Evolutionary conservation across 2,113 vertebrate genomes (phyloP).

Genomic region (Crotophaga sulcirostris): DNA sequence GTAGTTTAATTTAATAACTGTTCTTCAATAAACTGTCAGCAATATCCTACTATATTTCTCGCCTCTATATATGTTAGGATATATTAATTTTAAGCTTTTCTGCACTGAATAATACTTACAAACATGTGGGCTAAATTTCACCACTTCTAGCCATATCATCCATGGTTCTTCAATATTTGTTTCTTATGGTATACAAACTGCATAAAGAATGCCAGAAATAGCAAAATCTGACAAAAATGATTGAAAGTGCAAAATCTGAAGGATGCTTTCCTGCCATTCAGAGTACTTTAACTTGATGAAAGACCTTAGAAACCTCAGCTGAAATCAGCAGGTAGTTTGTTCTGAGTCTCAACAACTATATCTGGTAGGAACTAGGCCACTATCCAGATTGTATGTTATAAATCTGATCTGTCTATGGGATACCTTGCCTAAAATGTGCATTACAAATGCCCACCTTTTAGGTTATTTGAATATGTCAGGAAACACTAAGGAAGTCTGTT

Average conservation of each 20-base stretch:
- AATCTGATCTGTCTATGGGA: not conserved
- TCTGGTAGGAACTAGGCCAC: not conserved
- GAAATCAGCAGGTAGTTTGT: not conserved
- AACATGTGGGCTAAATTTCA: not conserved
- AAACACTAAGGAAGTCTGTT: not conserved
- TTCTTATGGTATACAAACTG: not conserved
- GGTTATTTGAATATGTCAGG: not conserved
- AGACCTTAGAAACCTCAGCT: not conserved
- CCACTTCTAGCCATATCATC: not conserved
- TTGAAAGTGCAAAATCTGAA: not conserved
- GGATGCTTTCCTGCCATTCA: not conserved
- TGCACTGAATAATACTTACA: not conserved
- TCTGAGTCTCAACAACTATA: not conserved
- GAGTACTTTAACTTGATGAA: not conserved
- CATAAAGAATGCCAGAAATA: not conserved
- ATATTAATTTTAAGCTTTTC: not conserved
- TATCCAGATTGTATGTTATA: not conserved
- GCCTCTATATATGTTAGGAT: not conserved
- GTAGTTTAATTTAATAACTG: not conserved
- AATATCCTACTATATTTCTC: not conserved
- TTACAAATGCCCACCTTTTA: not conserved
- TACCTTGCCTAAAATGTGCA: not conserved
- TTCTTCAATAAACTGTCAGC: not conserved
- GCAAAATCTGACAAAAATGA: not conserved
- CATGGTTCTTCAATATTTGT: not conserved